phyloP scores from a whole-genome alignment of 2,113 vertebrate genomes.

The Apteryx owenii region DNA sequence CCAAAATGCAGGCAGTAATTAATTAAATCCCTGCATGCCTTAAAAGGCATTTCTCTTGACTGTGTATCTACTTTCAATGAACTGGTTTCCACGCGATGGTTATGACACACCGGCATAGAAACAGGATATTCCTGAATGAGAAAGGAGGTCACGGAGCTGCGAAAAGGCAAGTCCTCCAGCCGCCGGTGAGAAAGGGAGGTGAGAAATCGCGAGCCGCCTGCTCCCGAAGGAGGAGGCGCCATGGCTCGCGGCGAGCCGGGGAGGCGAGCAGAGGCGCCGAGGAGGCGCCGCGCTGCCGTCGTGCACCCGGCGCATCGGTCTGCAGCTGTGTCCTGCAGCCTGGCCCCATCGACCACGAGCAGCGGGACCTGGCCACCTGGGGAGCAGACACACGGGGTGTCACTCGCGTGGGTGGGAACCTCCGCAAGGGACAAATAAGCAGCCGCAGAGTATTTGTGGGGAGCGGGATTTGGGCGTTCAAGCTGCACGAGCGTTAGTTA shows the following conservation, averaged over 20 bases:
- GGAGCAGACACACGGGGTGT: not conserved
- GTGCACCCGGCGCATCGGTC: not conserved
- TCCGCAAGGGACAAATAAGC: not conserved
- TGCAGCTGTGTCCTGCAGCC: too few species aligned
- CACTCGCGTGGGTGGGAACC: not conserved
- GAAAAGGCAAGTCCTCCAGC: not conserved
- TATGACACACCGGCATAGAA: not conserved
- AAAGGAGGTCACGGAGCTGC: not conserved
- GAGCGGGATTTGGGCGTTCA: not conserved
- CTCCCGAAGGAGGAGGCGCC: not conserved
- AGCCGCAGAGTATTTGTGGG: not conserved
- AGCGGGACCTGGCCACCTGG: not conserved
- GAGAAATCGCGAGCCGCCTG: not conserved
- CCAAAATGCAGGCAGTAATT: conserved; percentile 37
- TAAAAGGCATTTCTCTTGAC: conserved; percentile 12
- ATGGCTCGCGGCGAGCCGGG: not conserved
- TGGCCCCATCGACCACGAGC: too few species aligned
- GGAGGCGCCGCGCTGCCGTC: not conserved
- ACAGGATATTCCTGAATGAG: conserved; percentile 41
- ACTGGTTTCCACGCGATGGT: not conserved
- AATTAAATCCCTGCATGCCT: conserved; percentile 30
- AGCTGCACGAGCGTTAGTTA: not conserved
- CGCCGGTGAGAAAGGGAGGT: not conserved
- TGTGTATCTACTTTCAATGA: not conserved
- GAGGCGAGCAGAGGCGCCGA: not conserved